Conservation (phyloP, 2,888 invertebrate genomes). For the Marronus borbonicus region DNA sequence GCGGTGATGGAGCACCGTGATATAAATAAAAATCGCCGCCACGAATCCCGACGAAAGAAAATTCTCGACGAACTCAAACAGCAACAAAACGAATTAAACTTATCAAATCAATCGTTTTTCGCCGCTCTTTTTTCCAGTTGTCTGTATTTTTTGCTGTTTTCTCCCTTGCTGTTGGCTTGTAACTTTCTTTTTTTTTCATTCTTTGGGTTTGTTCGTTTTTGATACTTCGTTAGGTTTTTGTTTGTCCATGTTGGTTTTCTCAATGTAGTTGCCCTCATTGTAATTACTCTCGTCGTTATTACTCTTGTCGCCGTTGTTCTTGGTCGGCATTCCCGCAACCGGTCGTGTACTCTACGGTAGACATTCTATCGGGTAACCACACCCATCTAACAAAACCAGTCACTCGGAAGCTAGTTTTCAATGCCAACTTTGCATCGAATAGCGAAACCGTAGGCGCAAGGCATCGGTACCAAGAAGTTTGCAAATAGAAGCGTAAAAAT, state of each 20-base stretch:
- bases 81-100: conserved; percentile 40
- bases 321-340: not conserved
- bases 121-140: conserved; percentile 4
- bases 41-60: conserved; percentile 29
- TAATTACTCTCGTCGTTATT: not conserved
- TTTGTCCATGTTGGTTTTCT: not conserved
- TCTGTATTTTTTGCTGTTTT: not conserved
- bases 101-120: conserved; percentile 45
- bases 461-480: not conserved
- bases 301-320: conserved; percentile 6
- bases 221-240: conserved; percentile 9
- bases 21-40: conserved; percentile 42
- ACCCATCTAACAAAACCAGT: conserved; percentile 36
- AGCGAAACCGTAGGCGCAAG: conserved; percentile 9
- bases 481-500: not conserved
- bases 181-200: not conserved
- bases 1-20: conserved; percentile 28
- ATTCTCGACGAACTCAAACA: conserved; percentile 14
- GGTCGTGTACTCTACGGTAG: not conserved
- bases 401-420: conserved; percentile 32
- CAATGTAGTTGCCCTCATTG: not conserved
- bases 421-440: conserved; percentile 22
- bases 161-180: not conserved
- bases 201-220: not conserved
- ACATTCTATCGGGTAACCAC: conserved; percentile 31